These are phyloP conservation scores for Oceanodroma tethys DNA, from an alignment of 2,113 vertebrate genomes.

Conservation along the genomic window DNA sequence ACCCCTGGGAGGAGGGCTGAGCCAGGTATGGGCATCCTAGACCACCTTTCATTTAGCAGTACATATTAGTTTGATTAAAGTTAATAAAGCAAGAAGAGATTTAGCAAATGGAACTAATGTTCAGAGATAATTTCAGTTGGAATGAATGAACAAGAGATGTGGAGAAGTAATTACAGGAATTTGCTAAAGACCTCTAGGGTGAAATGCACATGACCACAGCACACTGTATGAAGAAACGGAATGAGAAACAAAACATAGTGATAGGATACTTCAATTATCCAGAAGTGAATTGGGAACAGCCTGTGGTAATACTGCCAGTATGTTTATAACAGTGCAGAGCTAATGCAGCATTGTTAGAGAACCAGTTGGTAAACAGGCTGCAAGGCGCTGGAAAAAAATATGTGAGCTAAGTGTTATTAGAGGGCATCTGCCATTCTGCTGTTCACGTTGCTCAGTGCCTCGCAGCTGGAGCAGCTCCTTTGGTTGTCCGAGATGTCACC, in stretches of 20 bases:
- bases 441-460: accelerated
- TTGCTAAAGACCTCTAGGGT: slow-evolving; percentile 48
- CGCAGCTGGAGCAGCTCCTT: not conserved
- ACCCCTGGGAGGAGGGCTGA: not conserved
- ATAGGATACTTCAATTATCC: slow-evolving; percentile 41
- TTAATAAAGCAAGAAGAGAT: slow-evolving; percentile 58
- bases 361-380: not conserved
- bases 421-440: not conserved
- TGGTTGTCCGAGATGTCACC: not conserved
- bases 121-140: slow-evolving; percentile 33
- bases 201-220: slow-evolving; percentile 30
- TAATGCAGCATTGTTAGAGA: not conserved
- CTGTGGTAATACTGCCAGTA: not conserved
- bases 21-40: slow-evolving; percentile 21
- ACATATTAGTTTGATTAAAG: slow-evolving; percentile 54
- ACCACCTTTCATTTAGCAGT: slow-evolving; percentile 36
- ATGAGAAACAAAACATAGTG: not conserved
- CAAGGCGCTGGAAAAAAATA: not conserved
- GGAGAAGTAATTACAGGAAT: slow-evolving; percentile 50
- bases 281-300: slow-evolving; percentile 10
- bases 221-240: not conserved
- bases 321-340: not conserved
- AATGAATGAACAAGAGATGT: slow-evolving; percentile 34
- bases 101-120: slow-evolving; percentile 52
- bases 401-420: not conserved